Evolutionary conservation across 2,888 invertebrate genomes (phyloP).

Genomic region (Leptinotarsa tumamoca): DNA sequence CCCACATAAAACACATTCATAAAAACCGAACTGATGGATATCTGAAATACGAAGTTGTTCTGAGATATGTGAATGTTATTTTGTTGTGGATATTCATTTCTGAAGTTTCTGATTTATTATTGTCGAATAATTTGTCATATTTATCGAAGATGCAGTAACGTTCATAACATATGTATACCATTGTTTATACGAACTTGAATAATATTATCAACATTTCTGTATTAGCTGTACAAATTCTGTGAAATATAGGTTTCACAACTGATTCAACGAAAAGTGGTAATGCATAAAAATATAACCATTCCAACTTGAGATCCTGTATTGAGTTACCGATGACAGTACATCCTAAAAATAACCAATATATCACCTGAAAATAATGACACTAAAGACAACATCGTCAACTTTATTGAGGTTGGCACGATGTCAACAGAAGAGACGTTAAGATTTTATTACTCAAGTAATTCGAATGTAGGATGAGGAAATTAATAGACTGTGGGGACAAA

Average conservation of each 20-base stretch:
- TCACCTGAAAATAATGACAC: conserved; percentile 37
- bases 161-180: too few relatives aligned
- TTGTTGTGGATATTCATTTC: too few relatives aligned
- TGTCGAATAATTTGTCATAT: too few relatives aligned
- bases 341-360: conserved; percentile 33
- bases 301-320: background rate
- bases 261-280: background rate
- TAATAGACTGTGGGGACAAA: conserved; percentile 11
- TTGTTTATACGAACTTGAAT: too few relatives aligned
- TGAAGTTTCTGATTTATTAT: too few relatives aligned
- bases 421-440: conserved; percentile 33
- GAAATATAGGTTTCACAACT: background rate
- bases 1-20: too few relatives aligned
- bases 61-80: too few relatives aligned
- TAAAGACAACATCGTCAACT: conserved; percentile 25
- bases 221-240: background rate
- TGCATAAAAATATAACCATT: background rate
- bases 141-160: too few relatives aligned
- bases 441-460: conserved; percentile 26
- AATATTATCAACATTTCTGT: background rate
- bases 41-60: too few relatives aligned
- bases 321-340: conserved; percentile 23
- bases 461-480: background rate
- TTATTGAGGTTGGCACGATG: conserved; percentile 34
- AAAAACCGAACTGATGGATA: too few relatives aligned